Base-by-base conservation (phyloP, 1,140 invertebrate genomes). In the Chrysoperla carnea region DNA sequence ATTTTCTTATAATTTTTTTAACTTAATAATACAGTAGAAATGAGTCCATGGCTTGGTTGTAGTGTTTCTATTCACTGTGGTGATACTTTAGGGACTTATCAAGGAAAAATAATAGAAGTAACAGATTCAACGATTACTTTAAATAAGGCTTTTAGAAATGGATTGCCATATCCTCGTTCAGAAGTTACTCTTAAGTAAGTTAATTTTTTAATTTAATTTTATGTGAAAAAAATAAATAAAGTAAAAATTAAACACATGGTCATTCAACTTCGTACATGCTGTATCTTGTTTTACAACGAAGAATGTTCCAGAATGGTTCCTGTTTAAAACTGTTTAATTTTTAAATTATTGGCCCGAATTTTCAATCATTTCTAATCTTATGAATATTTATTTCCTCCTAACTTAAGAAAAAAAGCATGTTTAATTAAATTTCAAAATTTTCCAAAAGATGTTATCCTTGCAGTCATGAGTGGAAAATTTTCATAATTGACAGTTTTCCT, bases 111-210 rank as follows among this genome's bases (percentile, higher is more conserved):
- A 42, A 59, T 71, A 15, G 69, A 75, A 52, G 76, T 85, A 9
- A 78, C 83, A 48, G 69, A 72, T 37, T 62, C 67, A 48, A 73
- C 73, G 23, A 73, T 92, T 35, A 84, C 79, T 4, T 66, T 92
- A 28, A 70, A 67, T 9, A 78, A 84, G 57, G 76, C 80, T 7
- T 88, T 84, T 58, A 72, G 78, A 46, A 85, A 92, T 66, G 84
- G 84, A 6, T 70, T 86, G 14, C 81, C 81, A 36, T 62, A 73
- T 50, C 63, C 66, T 36, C 62, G 70, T 28, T 59, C 67, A 7
- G 62, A 73, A 50, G 64, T 80, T 35, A 70, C 68, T 29, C 57
- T 81, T 14, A 64, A 63, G 64, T 74, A 63, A 57, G 45, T 47
- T 29, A 28, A 13, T 40, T 40, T 27, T 40, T 8, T 15, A 9